Conservation (phyloP, 2,113 vertebrate genomes). For the Peucedramus taeniatus region DNA sequence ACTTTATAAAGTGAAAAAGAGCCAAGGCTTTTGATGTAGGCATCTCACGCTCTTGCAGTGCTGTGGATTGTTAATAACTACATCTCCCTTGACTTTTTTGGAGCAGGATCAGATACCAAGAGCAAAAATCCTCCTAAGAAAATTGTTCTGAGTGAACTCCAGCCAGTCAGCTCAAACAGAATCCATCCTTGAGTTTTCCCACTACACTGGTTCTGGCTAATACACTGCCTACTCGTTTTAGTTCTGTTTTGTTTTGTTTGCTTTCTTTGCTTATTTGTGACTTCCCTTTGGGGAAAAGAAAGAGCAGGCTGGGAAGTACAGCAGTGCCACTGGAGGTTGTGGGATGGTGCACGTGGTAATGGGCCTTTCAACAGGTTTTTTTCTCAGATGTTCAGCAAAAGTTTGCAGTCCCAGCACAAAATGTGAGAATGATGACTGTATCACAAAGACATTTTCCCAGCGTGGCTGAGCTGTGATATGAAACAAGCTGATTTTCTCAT, state of each 20-base stretch:
- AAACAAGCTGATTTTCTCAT: conserved; percentile 53
- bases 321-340: background rate
- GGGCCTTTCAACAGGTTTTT: background rate
- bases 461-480: background rate
- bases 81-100: background rate
- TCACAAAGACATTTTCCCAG: conserved; percentile 49
- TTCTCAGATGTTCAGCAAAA: background rate
- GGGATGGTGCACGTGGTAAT: background rate
- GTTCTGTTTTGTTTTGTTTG: background rate
- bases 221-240: background rate
- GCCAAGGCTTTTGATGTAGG: background rate
- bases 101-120: background rate
- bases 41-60: background rate
- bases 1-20: background rate
- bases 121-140: background rate
- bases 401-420: background rate
- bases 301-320: background rate
- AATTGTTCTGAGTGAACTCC: background rate
- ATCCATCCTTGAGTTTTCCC: background rate
- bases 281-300: background rate
- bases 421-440: conserved; percentile 50
- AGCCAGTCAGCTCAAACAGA: background rate
- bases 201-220: background rate
- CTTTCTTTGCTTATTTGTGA: conserved; percentile 35
- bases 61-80: background rate